Evolutionary conservation across 2,113 vertebrate genomes (phyloP), one percentile per base, ranked within the genome.

Genomic region (Myotis lucifugus): DNA sequence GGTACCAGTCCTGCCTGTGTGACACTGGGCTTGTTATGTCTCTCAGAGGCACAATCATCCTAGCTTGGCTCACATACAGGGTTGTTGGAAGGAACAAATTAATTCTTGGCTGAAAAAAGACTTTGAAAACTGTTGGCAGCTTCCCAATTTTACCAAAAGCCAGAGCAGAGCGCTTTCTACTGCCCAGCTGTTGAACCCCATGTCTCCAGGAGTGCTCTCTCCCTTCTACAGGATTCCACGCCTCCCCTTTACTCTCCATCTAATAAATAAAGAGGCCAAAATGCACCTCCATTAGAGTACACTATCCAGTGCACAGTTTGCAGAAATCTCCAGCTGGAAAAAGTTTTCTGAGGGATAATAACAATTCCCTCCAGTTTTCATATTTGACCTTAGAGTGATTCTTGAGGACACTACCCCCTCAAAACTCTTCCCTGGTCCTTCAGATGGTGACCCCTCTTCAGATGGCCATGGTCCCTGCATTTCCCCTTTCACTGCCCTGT

Each of bases 11-110:
- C 37, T 76, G 14, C 74, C 61, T 64, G 64, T 74, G 73, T 78
- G 73, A 78, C 32, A 85, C 1, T 70, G 27, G 48, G 42, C 48
- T 88, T 90, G 37, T 56, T 84, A 64, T 92, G 88, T 92, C 82
- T 87, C 88, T 89, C 29, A 15, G 42, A 17, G 61, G 2, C 70
- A 81, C 32, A 72, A 48, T 72, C 46, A 78, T 34, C 70, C 50
- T 37, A 59, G 27, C 46, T 77, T 78, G 90, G 32, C 32, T 90
- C 72, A 86, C 32, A 23, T 64, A 82, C 48, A 78, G 73, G 17
- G 61, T 25, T 94, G 37, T 46, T 94, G 40, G 50, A 50, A 96
- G 73, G 40, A 96, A 85, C 17, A 91, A 74, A 56, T 73, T 88
- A 54, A 74, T 83, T 90, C 56, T 82, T 78, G 40, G 27, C 54